Percentiles rank a stretch among this genome's conserved stretches.
phyloP scores from a whole-genome alignment of 1,140 invertebrate genomes.

The Dendrolimus kikuchii region DNA sequence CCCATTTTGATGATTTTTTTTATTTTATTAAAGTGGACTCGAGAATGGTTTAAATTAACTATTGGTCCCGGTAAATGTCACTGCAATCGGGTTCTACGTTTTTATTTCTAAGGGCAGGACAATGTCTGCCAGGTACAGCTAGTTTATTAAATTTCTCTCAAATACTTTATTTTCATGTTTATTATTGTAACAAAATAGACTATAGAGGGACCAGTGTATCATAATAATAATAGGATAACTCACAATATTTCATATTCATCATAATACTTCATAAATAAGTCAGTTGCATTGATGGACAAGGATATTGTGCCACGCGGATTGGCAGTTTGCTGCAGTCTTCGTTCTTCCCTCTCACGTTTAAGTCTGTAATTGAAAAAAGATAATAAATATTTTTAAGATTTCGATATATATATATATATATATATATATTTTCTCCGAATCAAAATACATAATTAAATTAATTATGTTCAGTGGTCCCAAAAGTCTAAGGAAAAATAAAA shows the following conservation, averaged over 20 bases:
- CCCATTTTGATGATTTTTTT: too few species aligned
- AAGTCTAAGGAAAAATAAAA: too few species aligned
- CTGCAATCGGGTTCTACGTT: too few species aligned
- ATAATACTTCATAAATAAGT: slow-evolving; percentile 89
- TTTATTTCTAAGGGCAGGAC: too few species aligned
- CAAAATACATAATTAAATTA: too few species aligned
- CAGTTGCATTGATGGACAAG: slow-evolving; percentile 93
- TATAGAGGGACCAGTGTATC: background rate
- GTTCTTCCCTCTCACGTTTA: slow-evolving; percentile 83
- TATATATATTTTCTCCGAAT: background rate
- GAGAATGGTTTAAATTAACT: too few species aligned
- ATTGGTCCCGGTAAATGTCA: too few species aligned
- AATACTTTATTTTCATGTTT: background rate
- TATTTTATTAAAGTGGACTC: too few species aligned
- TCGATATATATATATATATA: background rate
- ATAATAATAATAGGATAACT: slow-evolving; percentile 13
- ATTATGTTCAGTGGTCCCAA: too few species aligned
- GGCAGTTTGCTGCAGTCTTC: slow-evolving; percentile 87
- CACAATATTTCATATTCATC: slow-evolving; percentile 76
- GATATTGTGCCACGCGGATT: slow-evolving; percentile 92
- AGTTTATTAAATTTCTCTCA: background rate
- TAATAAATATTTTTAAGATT: slow-evolving; percentile 3
- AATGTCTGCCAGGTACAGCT: too few species aligned
- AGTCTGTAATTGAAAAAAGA: slow-evolving; percentile 33
- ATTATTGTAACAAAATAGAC: background rate